A percentile compares a stretch with the other conserved stretches of the same genome.
Evolutionary conservation across 2,797 vertebrate genomes (phyloP).

Genomic region (Rhinogobio ventralis): DNA sequence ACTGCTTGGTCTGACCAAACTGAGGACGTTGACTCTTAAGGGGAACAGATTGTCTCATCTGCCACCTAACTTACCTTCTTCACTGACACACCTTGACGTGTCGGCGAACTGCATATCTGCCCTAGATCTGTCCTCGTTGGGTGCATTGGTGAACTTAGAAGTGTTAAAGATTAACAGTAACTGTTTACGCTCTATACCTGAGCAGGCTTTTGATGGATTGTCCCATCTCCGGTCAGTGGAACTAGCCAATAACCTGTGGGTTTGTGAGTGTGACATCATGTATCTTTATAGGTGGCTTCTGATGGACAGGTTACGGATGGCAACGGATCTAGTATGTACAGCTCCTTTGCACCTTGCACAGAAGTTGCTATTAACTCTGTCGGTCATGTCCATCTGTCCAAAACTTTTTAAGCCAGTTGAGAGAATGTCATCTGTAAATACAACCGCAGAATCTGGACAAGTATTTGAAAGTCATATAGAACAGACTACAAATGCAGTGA

Average conservation of each 20-base stretch:
- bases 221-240: slow-evolving; percentile 72
- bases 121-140: slow-evolving; percentile 73
- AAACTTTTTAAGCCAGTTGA: slow-evolving; percentile 66
- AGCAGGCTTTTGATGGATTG: slow-evolving; percentile 75
- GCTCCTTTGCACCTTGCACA: slow-evolving; percentile 77
- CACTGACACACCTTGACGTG: slow-evolving; percentile 77
- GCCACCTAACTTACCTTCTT: slow-evolving; percentile 73
- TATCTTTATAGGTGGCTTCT: slow-evolving; percentile 81
- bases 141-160: slow-evolving; percentile 76
- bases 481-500: neutral
- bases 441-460: slow-evolving; percentile 5
- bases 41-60: slow-evolving; percentile 76
- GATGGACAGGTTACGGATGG: slow-evolving; percentile 71
- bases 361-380: slow-evolving; percentile 76
- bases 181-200: slow-evolving; percentile 78
- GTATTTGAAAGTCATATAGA: neutral
- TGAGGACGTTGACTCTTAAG: slow-evolving; percentile 75
- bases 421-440: slow-evolving; percentile 32
- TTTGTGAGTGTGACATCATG: slow-evolving; percentile 80
- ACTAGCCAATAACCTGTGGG: slow-evolving; percentile 79
- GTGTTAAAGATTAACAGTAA: slow-evolving; percentile 82
- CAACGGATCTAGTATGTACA: slow-evolving; percentile 75
- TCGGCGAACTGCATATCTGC: slow-evolving; percentile 80
- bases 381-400: slow-evolving; percentile 76
- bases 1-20: slow-evolving; percentile 69